Evolutionary conservation across 2,797 vertebrate genomes (phyloP), one percentile per base, ranked within the genome.

Genomic region (Mus spretus): DNA sequence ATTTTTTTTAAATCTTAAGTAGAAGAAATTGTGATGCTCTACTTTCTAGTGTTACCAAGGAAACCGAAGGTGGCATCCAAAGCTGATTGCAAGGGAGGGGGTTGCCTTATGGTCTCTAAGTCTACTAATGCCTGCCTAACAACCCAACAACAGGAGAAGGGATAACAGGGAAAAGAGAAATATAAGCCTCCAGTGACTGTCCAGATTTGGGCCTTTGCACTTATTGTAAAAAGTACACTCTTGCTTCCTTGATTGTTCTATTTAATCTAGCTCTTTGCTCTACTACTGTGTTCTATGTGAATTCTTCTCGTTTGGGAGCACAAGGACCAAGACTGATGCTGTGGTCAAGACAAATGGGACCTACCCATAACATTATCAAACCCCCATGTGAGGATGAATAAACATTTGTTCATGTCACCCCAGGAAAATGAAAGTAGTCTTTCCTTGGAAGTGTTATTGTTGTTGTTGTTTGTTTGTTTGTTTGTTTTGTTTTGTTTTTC

Each of bases 31-130:
- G 37, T 75, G 53, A 75, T 75, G 12, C 50, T 88, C 75, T 59
- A 37, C n/a, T 88, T 57, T 88, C 70, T 74, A 74, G n/a, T 75
- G 86, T 88, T 88, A 59, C 86, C 70, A 88, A 57, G 86, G 70
- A 88, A 74, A 88, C 86, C 31, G 70, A 57, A 75, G 85, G 70
- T 75, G 15, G 26, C 50, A 40, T 75, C 53, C 50, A 75, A 88
- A 75, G 70, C 10, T 88, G 53, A 88, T 75, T 59, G 55, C 20
- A 15, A 88, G 53, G 17, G 53, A 88, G 63, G n/a, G 65, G n/a
- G 15, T n/a, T n/a, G 34, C 86, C 50, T 75, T 75, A 88, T 88
- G 15, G 3, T 55, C 53, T 57, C 70, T 19, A 72, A 55, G 47
- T 15, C 65, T 86, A n/a, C 63, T 53, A 57, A 88, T 88, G 34